Conservation (phyloP, 2,113 vertebrate species). For the Elephantulus edwardii region DNA sequence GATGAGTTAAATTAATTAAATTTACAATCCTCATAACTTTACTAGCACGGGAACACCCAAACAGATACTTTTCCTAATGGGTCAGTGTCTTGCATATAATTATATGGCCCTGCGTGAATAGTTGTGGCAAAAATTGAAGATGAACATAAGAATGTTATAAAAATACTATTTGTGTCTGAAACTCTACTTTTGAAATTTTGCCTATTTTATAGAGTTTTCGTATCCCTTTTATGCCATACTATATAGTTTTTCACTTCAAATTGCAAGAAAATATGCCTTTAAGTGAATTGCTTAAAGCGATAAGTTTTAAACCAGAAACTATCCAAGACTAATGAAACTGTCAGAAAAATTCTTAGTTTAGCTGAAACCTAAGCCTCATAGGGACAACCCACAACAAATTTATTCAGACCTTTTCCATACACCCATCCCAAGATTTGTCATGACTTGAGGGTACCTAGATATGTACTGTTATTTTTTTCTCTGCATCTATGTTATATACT, state of each 20-base stretch:
- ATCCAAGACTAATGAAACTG: not conserved
- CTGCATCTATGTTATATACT: not conserved
- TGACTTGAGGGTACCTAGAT: not conserved
- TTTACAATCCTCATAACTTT: conserved; percentile 54
- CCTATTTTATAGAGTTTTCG: not conserved
- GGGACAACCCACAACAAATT: not conserved
- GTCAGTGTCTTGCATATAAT: not conserved
- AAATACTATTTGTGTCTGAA: not conserved
- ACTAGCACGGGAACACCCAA: not conserved
- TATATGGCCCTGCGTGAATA: not conserved
- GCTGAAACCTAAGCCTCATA: not conserved
- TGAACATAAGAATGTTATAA: not conserved
- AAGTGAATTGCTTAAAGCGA: not conserved
- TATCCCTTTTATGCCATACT: not conserved
- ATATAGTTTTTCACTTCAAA: conserved; percentile 18
- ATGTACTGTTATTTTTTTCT: not conserved
- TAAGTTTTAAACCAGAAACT: conserved; percentile 1
- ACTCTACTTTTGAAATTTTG: not conserved
- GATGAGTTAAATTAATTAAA: conserved; percentile 58
- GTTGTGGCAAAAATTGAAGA: not conserved
- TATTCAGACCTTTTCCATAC: not conserved
- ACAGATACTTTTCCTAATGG: conserved; percentile 29
- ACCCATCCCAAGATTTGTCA: not conserved
- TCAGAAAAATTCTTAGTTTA: not conserved
- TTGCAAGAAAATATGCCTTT: not conserved